Conservation (phyloP, 1,140 invertebrate genomes). For the Drosophila pandora region DNA sequence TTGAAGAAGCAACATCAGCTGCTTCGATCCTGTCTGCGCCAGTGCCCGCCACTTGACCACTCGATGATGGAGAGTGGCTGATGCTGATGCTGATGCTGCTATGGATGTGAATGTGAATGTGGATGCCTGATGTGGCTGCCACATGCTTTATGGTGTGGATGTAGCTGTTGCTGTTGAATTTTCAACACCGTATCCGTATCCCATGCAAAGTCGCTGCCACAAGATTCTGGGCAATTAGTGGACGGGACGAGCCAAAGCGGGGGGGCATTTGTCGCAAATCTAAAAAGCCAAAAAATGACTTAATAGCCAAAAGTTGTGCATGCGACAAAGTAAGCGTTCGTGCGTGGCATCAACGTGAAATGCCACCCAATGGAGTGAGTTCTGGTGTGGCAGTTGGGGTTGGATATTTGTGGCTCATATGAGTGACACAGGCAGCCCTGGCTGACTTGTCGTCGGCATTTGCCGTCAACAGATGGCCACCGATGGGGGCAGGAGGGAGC, state of each 20-base stretch:
- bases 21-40: slow-evolving; percentile 44
- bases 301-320: slow-evolving; percentile 81
- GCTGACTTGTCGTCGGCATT: slow-evolving; percentile 63
- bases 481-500: background rate
- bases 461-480: slow-evolving; percentile 24
- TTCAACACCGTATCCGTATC: slow-evolving; percentile 22
- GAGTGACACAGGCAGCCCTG: slow-evolving; percentile 71
- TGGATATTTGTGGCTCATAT: slow-evolving; percentile 79
- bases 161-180: slow-evolving; percentile 32
- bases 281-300: slow-evolving; percentile 82
- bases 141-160: background rate
- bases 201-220: slow-evolving; percentile 21
- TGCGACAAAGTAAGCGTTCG: slow-evolving; percentile 81
- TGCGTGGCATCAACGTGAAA: slow-evolving; percentile 67
- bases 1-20: slow-evolving; percentile 58
- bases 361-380: slow-evolving; percentile 6
- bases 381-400: slow-evolving; percentile 21
- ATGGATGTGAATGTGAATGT: background rate
- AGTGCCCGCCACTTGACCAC: slow-evolving; percentile 58
- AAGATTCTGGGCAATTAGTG: slow-evolving; percentile 48
- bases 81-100: slow-evolving; percentile 27
- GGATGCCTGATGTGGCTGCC: background rate
- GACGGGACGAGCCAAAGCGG: slow-evolving; percentile 5
- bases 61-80: slow-evolving; percentile 65
- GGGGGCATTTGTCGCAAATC: slow-evolving; percentile 74